Evolutionary conservation across 1,140 invertebrate species (phyloP).

Genomic region (Gryon sp.): DNA sequence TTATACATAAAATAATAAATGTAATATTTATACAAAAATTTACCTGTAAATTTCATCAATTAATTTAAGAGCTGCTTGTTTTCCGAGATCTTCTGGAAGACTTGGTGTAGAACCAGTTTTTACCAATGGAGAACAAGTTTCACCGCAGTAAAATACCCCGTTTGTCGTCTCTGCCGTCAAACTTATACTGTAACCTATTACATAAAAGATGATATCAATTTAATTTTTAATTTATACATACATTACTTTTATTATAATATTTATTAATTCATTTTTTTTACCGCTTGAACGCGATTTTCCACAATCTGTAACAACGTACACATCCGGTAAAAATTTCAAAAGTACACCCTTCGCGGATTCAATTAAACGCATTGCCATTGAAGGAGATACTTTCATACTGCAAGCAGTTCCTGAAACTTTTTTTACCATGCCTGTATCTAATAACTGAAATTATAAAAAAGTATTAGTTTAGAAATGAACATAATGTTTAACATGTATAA

Average conservation of each 20-base stretch:
- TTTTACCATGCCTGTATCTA: constrained; percentile 95
- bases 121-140: constrained; percentile 80
- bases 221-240: background rate
- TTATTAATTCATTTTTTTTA: background rate
- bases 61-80: constrained; percentile 88
- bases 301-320: constrained; percentile 97
- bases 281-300: constrained; percentile 83
- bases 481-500: background rate
- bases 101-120: constrained; percentile 79
- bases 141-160: constrained; percentile 87
- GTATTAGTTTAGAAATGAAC: too few relatives aligned
- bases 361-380: constrained; percentile 94
- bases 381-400: constrained; percentile 93
- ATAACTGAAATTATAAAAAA: constrained; percentile 80
- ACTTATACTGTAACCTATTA: constrained; percentile 90
- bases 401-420: constrained; percentile 94
- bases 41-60: constrained; percentile 93
- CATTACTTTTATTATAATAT: constrained; percentile 6
- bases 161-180: constrained; percentile 95
- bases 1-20: constrained; percentile 19
- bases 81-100: constrained; percentile 94
- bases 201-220: background rate
- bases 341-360: constrained; percentile 95
- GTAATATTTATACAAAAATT: constrained; percentile 6
- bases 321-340: constrained; percentile 95